Base-by-base conservation (phyloP, 2,888 invertebrate species). In the Chrysotoxum bicinctum region DNA sequence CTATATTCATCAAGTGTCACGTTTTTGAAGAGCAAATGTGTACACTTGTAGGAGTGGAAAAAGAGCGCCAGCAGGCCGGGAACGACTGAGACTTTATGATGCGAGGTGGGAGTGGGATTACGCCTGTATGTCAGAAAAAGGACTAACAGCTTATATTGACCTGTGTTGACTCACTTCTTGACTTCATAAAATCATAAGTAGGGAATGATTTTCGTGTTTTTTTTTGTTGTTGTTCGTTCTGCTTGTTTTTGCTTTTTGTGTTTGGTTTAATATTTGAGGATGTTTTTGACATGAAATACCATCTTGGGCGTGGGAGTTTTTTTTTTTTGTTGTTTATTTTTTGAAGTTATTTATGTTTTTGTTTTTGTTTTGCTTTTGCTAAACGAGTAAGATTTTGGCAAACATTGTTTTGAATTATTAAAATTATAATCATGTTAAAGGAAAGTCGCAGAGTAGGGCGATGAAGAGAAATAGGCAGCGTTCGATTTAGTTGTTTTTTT, bases 91-190 rank as follows among this genome's bases (percentile, higher is more conserved):
- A 12, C 1, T 12, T 4, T 23, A 21, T 26, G 9, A 35, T 12
- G 4, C 30, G 37, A 23, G 48, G 21, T 37, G 14, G 26, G 56
- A 58, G 21, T 37, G 14, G 26, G 56, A 58, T 30, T 58, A 26
- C 4, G 23, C 32, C 14, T 50, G 21, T 35, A 3, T 32, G 35
- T 16, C 48, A 66, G 30, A 26, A 56, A 58, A 56, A 69, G 43
- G 45, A 68, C 72, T 72, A 69, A 73, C 74, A 40, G 70, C 74
- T 75, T 79, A 70, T 79, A 79, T 79, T 84, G 83, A 79, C 83
- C 79, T 64, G 62, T 83, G 82, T 74, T 83, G 77, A 77, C 62
- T 73, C 62, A 73, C 32, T 43, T 66, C 64, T 84, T 84, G 83
- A 84, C 83, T 75, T 66, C 6, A 70, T 84, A 50, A 66, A 50